phyloP scores from a whole-genome alignment of 2,888 invertebrate genomes.

The Ennomos fuscantarius region DNA sequence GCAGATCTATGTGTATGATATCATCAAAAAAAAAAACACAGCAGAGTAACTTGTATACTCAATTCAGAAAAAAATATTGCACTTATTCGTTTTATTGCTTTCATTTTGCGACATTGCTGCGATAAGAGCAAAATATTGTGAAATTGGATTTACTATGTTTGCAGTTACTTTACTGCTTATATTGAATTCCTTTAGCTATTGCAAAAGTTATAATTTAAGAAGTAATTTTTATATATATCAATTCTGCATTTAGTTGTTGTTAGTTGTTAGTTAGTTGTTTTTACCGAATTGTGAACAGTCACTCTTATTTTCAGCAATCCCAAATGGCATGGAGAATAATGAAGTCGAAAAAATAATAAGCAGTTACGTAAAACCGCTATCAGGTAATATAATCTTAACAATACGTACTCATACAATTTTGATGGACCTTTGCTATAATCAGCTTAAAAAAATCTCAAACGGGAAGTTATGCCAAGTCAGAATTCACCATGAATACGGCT shows the following conservation, averaged over 20 bases:
- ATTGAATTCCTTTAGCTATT: slow-evolving; percentile 1
- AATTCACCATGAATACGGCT: too few relatives aligned
- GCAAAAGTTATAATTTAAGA: not conserved
- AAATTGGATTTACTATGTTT: slow-evolving; percentile 14
- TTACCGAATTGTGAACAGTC: too few relatives aligned
- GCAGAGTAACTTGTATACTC: not conserved
- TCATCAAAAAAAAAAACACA: too few relatives aligned
- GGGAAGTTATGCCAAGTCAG: too few relatives aligned
- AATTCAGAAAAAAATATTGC: not conserved
- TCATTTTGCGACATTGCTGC: slow-evolving; percentile 1
- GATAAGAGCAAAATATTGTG: slow-evolving; percentile 7
- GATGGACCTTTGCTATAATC: not conserved
- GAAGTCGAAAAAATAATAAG: slow-evolving; percentile 41
- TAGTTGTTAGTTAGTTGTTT: too few relatives aligned
- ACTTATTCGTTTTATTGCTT: slow-evolving; percentile 3
- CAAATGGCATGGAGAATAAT: slow-evolving; percentile 18
- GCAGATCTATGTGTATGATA: too few relatives aligned
- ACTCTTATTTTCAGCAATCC: slow-evolving; percentile 5
- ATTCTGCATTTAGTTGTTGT: too few relatives aligned
- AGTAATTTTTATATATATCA: too few relatives aligned
- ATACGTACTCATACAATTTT: not conserved
- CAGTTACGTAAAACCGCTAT: slow-evolving; percentile 47
- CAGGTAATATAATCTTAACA: slow-evolving; percentile 39
- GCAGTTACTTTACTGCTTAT: slow-evolving; percentile 5
- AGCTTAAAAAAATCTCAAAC: too few relatives aligned